Percentiles rank a stretch among this genome's conserved stretches.
Evolutionary conservation across 2,113 vertebrate species (phyloP).

Genomic region (Apodemus sylvaticus): DNA sequence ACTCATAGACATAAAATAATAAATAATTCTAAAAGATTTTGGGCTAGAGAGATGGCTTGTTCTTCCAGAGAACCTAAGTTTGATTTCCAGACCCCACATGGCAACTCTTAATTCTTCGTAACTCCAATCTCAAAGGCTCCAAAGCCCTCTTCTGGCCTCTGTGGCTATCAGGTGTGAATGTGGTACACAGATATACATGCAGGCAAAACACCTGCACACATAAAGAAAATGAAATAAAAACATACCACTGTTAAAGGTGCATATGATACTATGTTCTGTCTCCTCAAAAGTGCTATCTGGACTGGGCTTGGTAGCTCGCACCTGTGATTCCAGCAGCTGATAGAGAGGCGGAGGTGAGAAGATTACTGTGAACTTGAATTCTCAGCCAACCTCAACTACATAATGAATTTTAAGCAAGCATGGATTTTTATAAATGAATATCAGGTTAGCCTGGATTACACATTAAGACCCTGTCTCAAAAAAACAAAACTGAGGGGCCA

Average conservation of each 20-base stretch:
- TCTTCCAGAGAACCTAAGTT: not conserved
- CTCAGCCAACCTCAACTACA: not conserved
- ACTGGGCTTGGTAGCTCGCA: not conserved
- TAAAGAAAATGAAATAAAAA: not conserved
- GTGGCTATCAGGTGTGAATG: not conserved
- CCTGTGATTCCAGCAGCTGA: not conserved
- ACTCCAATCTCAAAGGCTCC: not conserved
- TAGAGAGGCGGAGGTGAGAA: not conserved
- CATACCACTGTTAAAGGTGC: not conserved
- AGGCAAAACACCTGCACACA: not conserved
- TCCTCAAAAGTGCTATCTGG: not conserved
- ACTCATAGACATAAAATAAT: not conserved
- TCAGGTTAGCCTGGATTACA: not conserved
- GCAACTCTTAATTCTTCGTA: not conserved
- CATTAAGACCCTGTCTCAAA: not conserved
- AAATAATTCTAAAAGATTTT: not conserved
- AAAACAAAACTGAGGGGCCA: not conserved
- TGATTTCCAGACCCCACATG: not conserved
- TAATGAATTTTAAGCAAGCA: not conserved
- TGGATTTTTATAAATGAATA: not conserved
- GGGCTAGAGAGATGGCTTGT: too few species aligned
- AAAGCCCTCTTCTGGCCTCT: not conserved
- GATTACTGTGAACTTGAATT: not conserved
- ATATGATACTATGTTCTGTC: not conserved
- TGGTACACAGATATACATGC: not conserved